phyloP scores from a whole-genome alignment of 37 sponge, comb jelly and placozoan genomes.

The Mnemiopsis leidyi region DNA sequence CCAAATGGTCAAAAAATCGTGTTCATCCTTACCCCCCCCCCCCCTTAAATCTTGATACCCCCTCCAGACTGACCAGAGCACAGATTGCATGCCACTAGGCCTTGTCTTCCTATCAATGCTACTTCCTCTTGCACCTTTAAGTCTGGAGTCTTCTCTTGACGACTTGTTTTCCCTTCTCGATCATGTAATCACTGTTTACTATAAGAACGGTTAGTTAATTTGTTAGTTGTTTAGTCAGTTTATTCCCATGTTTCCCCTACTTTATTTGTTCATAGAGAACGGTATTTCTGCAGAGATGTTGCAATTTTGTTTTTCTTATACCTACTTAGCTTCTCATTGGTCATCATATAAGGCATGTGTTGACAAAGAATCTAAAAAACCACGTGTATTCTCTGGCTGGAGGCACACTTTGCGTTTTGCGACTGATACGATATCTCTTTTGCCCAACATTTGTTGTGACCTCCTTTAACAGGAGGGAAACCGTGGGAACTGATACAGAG shows the following conservation, averaged over 20 bases:
- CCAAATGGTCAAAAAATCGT: too few species aligned
- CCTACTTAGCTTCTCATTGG: neutral
- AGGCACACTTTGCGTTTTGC: too few species aligned
- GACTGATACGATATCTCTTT: neutral
- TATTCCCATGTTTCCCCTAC: too few species aligned
- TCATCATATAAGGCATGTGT: neutral
- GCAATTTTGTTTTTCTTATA: neutral
- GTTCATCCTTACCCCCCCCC: too few species aligned
- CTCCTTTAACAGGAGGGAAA: too few species aligned
- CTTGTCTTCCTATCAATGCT: slow-evolving; percentile 33
- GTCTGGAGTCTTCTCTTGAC: neutral
- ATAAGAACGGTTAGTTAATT: neutral
- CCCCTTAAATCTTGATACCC: neutral
- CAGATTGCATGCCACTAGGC: slow-evolving; percentile 14
- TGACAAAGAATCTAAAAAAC: neutral
- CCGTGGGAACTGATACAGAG: slow-evolving; percentile 26
- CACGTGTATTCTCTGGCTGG: too few species aligned
- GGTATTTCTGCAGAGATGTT: too few species aligned
- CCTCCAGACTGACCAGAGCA: neutral
- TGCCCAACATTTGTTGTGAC: neutral
- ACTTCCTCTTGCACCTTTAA: slow-evolving; percentile 8
- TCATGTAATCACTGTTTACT: neutral
- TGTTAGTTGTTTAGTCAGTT: neutral
- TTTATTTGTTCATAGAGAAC: too few species aligned
- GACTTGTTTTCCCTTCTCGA: slow-evolving; percentile 11